Percentiles rank a stretch among this genome's conserved stretches.
Conservation (phyloP, 2,888 invertebrate genomes). For the Pheosia gnoma region DNA sequence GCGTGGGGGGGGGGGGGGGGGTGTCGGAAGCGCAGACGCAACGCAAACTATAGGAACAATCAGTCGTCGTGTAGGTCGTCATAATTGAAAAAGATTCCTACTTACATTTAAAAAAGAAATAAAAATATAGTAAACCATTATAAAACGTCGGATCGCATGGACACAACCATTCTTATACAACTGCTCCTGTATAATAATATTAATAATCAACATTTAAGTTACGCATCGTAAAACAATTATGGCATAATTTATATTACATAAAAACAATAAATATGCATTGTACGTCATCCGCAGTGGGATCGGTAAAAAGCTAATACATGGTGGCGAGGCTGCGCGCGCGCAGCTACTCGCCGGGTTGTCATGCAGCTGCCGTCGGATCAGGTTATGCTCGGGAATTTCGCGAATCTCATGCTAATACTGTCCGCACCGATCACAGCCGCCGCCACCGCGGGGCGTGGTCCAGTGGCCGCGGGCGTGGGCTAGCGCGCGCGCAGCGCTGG, state of each 20-base stretch:
- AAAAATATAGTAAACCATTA: conserved; percentile 54
- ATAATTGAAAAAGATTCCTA: conserved; percentile 57
- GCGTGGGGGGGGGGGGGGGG: conserved; percentile 4
- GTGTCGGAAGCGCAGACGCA: conserved; percentile 57
- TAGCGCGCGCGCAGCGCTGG: conserved; percentile 4
- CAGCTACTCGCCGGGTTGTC: background rate
- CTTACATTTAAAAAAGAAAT: conserved; percentile 53
- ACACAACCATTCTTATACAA: conserved; percentile 48
- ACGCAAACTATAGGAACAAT: conserved; percentile 63
- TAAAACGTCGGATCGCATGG: conserved; percentile 53
- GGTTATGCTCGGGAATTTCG: background rate
- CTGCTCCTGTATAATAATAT: conserved; percentile 54
- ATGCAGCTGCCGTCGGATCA: background rate
- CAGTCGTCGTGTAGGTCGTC: conserved; percentile 63
- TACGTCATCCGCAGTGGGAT: conserved; percentile 40
- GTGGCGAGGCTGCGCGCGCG: conserved; percentile 16
- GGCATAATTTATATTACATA: conserved; percentile 71
- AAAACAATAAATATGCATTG: conserved; percentile 72
- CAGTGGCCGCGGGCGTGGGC: conserved; percentile 7
- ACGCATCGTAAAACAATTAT: conserved; percentile 75
- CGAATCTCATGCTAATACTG: conserved; percentile 29
- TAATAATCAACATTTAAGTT: conserved; percentile 68
- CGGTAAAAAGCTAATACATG: conserved; percentile 33
- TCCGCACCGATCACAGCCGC: conserved; percentile 15
- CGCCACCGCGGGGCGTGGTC: background rate